These are phyloP conservation scores for Thryonomys swinderianus DNA, from an alignment of 2,113 vertebrate species.

Conservation along the genomic window DNA sequence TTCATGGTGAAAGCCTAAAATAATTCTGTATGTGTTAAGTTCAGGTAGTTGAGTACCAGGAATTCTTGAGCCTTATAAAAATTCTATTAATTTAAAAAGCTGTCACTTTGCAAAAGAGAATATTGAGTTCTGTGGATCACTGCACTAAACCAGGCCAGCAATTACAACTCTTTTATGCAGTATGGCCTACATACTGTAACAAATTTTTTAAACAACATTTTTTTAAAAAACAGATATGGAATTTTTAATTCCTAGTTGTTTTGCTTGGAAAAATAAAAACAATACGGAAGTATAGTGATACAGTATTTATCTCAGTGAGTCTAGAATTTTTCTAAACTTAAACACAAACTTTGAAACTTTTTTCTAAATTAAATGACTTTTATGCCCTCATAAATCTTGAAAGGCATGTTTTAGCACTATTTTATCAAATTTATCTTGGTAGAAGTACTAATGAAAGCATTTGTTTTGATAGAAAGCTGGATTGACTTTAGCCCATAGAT, in stretches of 20 bases:
- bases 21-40: background rate
- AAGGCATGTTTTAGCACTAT: background rate
- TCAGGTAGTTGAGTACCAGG: background rate
- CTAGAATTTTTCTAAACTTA: background rate
- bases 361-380: background rate
- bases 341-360: background rate
- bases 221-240: background rate
- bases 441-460: background rate
- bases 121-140: background rate
- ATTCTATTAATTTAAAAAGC: background rate
- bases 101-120: background rate
- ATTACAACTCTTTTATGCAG: background rate
- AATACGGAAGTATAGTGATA: background rate
- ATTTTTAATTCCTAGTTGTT: background rate
- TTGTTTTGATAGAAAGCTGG: background rate
- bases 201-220: slow-evolving; percentile 31
- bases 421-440: background rate
- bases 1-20: background rate
- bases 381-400: background rate
- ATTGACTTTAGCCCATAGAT: background rate
- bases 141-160: background rate
- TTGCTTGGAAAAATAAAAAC: background rate
- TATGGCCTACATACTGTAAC: background rate
- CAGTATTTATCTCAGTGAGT: background rate
- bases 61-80: slow-evolving; percentile 35